phyloP scores from a whole-genome alignment of 2,797 vertebrate genomes.

The Geotrypetes seraphini region DNA sequence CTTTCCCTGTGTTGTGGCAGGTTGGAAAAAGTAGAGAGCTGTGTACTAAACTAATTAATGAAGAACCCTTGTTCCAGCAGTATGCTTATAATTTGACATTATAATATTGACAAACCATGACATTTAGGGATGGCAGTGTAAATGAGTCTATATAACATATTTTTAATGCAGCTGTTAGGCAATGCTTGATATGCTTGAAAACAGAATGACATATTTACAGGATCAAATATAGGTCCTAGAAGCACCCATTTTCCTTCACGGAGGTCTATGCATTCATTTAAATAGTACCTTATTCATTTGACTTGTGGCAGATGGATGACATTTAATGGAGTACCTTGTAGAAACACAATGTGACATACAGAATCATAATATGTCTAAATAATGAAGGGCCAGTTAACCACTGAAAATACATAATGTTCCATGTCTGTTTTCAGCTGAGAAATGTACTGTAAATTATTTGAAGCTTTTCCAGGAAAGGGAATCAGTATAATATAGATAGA shows the following conservation, averaged over 20 bases:
- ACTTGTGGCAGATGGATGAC: not conserved
- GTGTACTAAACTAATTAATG: not conserved
- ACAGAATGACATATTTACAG: conserved; percentile 11
- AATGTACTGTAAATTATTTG: too few relatives aligned
- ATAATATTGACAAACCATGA: conserved; percentile 11
- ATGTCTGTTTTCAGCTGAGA: too few relatives aligned
- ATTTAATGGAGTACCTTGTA: conserved; percentile 3
- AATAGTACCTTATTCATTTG: not conserved
- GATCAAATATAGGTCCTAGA: not conserved
- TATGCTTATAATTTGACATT: conserved; percentile 7
- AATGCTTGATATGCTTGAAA: conserved; percentile 18
- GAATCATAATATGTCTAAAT: not conserved
- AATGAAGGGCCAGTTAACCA: too few relatives aligned
- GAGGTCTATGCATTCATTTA: not conserved
- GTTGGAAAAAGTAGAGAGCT: not conserved
- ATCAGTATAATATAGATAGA: too few relatives aligned
- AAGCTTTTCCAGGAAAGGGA: too few relatives aligned
- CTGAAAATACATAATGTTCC: too few relatives aligned
- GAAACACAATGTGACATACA: not conserved
- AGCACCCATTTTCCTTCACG: not conserved
- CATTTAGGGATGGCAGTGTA: conserved; percentile 23
- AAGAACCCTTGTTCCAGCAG: not conserved
- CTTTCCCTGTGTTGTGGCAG: conserved; percentile 31
- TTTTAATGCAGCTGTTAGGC: not conserved
- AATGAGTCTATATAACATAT: conserved; percentile 17